These are phyloP conservation scores for Dolichallabes microphthalmus DNA, from an alignment of 2,113 vertebrate genomes.

Conservation along the genomic window DNA sequence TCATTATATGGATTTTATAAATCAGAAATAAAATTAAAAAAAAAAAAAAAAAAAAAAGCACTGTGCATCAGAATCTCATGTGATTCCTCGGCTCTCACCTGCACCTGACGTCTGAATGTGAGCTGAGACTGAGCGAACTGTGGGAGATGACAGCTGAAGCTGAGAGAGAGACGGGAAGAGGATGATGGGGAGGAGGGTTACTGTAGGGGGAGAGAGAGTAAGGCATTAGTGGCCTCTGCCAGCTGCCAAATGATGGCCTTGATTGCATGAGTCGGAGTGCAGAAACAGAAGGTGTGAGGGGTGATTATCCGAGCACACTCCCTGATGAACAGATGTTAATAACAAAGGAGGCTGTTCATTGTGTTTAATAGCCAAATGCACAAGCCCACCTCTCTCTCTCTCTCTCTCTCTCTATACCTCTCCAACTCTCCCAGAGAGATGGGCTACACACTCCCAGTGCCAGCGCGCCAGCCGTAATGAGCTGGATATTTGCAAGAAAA, in stretches of 20 bases:
- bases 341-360: conserved; percentile 83
- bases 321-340: conserved; percentile 85
- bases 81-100: neutral
- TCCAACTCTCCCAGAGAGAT: conserved; percentile 71
- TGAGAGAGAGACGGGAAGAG: conserved; percentile 42
- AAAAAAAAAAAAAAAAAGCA: neutral
- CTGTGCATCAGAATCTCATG: neutral
- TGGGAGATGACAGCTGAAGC: conserved; percentile 47
- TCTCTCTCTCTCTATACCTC: conserved; percentile 74
- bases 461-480: conserved; percentile 76
- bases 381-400: conserved; percentile 73
- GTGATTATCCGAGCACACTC: conserved; percentile 80
- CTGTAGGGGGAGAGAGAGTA: conserved; percentile 68
- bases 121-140: conserved; percentile 42
- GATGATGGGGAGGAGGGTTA: conserved; percentile 56
- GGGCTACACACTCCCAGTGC: conserved; percentile 73
- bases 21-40: neutral
- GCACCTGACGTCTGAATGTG: conserved; percentile 5
- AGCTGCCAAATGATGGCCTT: conserved; percentile 88
- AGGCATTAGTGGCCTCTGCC: conserved; percentile 87
- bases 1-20: neutral
- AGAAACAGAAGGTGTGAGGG: conserved; percentile 85
- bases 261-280: conserved; percentile 84
- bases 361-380: conserved; percentile 83
- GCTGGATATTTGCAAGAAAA: conserved; percentile 81